Percentiles rank a stretch among this genome's conserved stretches.
Evolutionary conservation across 2,888 invertebrate genomes (phyloP).

Genomic region (Eremobia ochroleuca): DNA sequence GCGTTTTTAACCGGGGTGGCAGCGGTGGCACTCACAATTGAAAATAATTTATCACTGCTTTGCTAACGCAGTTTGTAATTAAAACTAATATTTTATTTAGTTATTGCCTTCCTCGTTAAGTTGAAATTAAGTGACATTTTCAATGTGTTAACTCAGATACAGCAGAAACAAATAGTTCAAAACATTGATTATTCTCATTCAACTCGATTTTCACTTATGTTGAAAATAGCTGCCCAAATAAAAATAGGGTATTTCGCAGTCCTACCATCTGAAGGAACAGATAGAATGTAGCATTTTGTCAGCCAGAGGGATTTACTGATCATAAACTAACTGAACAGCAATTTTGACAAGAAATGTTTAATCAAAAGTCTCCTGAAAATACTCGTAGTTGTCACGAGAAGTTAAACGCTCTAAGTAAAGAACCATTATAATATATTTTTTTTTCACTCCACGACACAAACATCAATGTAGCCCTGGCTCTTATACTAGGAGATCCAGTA

Average conservation of each 20-base stretch:
- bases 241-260: not conserved
- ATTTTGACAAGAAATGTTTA: not conserved
- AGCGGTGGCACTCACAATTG: conserved; percentile 53
- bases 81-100: conserved; percentile 49
- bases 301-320: not conserved
- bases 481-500: too few species aligned
- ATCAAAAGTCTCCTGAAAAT: not conserved
- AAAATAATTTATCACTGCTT: conserved; percentile 58
- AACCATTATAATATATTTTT: too few species aligned
- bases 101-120: not conserved
- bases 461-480: too few species aligned
- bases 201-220: too few species aligned
- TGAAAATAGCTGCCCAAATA: too few species aligned
- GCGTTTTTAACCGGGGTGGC: conserved; percentile 53
- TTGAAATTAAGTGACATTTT: not conserved
- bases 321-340: not conserved
- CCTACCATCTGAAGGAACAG: not conserved
- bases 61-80: conserved; percentile 42
- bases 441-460: too few species aligned
- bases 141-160: not conserved
- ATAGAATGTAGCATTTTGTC: too few species aligned
- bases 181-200: not conserved
- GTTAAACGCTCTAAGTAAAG: not conserved
- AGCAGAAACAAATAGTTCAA: not conserved
- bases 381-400: not conserved